phyloP scores from a whole-genome alignment of 2,888 invertebrate species.

The Belgica antarctica region DNA sequence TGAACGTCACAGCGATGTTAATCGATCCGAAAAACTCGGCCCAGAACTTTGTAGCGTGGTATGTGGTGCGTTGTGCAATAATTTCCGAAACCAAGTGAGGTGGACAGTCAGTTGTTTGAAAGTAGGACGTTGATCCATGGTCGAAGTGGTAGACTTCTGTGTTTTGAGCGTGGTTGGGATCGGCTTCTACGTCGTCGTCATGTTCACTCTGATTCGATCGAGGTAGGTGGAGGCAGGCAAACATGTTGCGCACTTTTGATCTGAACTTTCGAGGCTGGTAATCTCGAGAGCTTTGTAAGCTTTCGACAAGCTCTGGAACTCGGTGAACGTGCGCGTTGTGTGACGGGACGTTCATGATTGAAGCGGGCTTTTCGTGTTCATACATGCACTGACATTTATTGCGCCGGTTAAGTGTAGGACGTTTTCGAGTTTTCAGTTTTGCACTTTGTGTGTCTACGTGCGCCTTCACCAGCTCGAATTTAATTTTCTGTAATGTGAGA shows the following conservation, averaged over 20 bases:
- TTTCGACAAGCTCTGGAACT: background rate
- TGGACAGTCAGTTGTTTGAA: constrained; percentile 63
- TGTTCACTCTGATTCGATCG: background rate
- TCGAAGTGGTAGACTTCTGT: constrained; percentile 63
- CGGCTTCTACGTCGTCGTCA: background rate
- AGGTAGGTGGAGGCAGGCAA: background rate
- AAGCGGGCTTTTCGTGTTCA: no score
- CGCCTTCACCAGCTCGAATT: no score
- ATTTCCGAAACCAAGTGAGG: constrained; percentile 60
- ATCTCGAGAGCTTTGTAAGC: background rate
- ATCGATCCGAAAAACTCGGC: constrained; percentile 65
- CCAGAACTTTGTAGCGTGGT: constrained; percentile 64
- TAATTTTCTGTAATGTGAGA: no score
- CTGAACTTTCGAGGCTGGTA: background rate
- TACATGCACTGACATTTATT: no score
- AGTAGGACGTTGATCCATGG: constrained; percentile 64
- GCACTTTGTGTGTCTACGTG: no score
- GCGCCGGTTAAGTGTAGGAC: no score
- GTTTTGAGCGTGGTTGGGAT: no score
- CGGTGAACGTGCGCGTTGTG: background rate
- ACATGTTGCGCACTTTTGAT: constrained; percentile 1
- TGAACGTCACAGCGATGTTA: constrained; percentile 62
- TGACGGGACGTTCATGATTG: background rate
- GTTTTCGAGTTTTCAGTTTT: no score
- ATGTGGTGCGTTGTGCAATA: constrained; percentile 61